Evolutionary conservation across 2,113 vertebrate species (phyloP), one percentile per base, ranked within the genome.

Genomic region (Chionomys nivalis): DNA sequence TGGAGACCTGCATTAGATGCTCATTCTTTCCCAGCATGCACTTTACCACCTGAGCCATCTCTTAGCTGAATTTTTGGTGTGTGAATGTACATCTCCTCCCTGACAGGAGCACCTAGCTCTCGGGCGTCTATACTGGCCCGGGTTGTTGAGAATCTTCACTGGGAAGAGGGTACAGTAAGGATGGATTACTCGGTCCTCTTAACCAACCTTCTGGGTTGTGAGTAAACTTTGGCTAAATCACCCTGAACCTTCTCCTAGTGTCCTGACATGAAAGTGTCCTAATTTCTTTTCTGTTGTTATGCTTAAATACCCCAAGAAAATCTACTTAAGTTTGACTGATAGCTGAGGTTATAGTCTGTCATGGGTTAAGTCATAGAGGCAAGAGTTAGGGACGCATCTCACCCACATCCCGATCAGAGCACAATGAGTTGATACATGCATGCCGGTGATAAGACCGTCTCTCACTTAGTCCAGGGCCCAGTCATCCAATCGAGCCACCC

Each of bases 331-430:
- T 83, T 42, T 39, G 55, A 42, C 12, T 61, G n/a, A 39, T 39
- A 42, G 23, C 16, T 6, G 0, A 28, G 11, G n/a, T 16, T 61
- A 8, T 16, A 26, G 7, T n/a, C n/a, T n/a, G n/a, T n/a, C n/a
- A n/a, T n/a, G n/a, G n/a, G n/a, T n/a, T n/a, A n/a, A n/a, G n/a
- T n/a, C n/a, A n/a, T n/a, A n/a, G n/a, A n/a, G n/a, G n/a, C n/a
- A n/a, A n/a, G 55, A 26, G 23, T 61, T 61, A 26, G n/a, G 24
- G 79, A 42, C 36, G 4, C 55, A 82, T 61, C 55, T 83, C 36
- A 8, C n/a, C 36, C 55, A 39, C 55, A 61, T 8, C 10, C 55
- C 7, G 36, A 61, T 58, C 36, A 58, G 52, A 82, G 52, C 21
- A 1, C 19, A 26, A 3, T 0, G 52, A 58, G 33, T 7, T 58